These are phyloP conservation scores for Drosophila seguyi DNA, from an alignment of 1,140 invertebrate genomes.

Conservation along the genomic window DNA sequence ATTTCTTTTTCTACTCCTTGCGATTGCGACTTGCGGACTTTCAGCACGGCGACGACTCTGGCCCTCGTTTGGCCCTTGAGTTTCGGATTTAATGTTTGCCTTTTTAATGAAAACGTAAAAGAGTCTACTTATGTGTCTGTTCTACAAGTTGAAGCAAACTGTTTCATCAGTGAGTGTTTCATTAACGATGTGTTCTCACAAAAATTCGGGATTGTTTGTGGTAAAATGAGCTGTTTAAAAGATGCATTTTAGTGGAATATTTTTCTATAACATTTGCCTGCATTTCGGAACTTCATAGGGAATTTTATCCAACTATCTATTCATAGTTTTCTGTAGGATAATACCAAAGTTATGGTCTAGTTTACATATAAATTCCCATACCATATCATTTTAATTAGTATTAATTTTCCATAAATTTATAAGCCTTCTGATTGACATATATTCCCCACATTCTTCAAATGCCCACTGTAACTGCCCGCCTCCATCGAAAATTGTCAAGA, in stretches of 20 bases:
- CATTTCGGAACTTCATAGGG: too few species aligned
- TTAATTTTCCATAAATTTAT: background rate
- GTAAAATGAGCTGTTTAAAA: background rate
- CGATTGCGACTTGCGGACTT: constrained; percentile 56
- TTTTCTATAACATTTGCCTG: background rate
- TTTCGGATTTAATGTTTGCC: constrained; percentile 51
- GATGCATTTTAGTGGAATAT: background rate
- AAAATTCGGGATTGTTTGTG: background rate
- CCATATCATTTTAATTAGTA: background rate
- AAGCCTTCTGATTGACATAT: background rate
- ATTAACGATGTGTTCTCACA: too few species aligned
- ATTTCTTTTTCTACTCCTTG: constrained; percentile 53
- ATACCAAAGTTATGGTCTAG: background rate
- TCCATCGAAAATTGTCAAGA: constrained; percentile 25
- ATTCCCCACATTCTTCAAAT: background rate
- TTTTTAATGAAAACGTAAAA: constrained; percentile 61
- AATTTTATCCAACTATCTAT: background rate
- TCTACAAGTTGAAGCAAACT: constrained; percentile 10
- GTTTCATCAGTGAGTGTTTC: constrained; percentile 9
- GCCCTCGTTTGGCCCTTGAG: constrained; percentile 33
- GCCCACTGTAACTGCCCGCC: background rate
- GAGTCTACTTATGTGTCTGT: constrained; percentile 47
- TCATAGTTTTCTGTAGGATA: background rate
- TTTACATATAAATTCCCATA: too few species aligned
- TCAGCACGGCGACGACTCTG: constrained; percentile 24